Evolutionary conservation across 1,140 invertebrate species (phyloP).

Genomic region (Lithobius niger): DNA sequence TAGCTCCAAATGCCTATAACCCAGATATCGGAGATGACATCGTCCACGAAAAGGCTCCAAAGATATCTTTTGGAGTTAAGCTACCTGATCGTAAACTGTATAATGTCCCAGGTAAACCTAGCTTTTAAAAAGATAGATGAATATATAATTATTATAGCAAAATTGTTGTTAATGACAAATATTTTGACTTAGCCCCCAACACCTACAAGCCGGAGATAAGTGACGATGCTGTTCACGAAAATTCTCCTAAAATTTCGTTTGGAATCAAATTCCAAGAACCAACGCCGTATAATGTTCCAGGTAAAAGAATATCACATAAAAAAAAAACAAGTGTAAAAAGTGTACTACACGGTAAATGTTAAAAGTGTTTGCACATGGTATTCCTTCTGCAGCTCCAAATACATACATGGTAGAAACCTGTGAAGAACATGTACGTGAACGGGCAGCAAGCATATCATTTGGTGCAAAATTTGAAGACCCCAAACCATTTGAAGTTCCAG

Average conservation of each 20-base stretch:
- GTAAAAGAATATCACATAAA: too few relatives aligned
- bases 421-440: too few relatives aligned
- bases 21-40: neutral
- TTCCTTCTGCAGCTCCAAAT: too few relatives aligned
- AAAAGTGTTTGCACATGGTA: too few relatives aligned
- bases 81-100: neutral
- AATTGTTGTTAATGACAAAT: neutral
- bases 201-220: slow-evolving; percentile 63
- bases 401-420: too few relatives aligned
- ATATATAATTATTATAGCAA: neutral
- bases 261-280: slow-evolving; percentile 41
- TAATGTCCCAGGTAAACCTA: neutral
- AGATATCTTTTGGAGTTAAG: neutral
- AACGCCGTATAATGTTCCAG: slow-evolving; percentile 40
- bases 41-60: neutral
- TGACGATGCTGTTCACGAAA: slow-evolving; percentile 40
- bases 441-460: neutral
- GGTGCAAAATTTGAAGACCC: neutral
- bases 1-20: neutral
- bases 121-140: too few relatives aligned
- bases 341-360: too few relatives aligned
- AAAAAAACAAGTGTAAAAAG: too few relatives aligned
- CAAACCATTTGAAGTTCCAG: neutral
- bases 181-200: slow-evolving; percentile 16
- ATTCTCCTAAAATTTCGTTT: slow-evolving; percentile 53